A percentile compares a stretch with the other conserved stretches of the same genome.
Evolutionary conservation across 1,140 invertebrate genomes (phyloP).

Genomic region (Limonius californicus): DNA sequence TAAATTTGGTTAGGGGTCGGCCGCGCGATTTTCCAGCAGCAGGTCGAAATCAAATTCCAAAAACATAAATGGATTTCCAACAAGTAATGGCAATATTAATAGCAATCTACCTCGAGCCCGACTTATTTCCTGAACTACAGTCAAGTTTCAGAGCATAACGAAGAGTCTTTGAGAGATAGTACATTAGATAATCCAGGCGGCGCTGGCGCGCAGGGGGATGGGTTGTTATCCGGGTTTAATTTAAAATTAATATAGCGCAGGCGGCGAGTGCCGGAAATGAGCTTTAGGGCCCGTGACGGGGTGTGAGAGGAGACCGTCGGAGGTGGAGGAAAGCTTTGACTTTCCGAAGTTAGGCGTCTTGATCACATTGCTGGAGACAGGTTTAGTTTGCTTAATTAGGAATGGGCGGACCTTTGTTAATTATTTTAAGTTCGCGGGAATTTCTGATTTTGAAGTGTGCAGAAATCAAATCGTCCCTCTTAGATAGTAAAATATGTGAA

Average conservation of each 20-base stretch:
- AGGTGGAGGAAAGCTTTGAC: conserved; percentile 9
- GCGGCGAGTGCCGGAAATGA: conserved; percentile 56
- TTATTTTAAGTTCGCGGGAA: no score
- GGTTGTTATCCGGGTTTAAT: conserved; percentile 56
- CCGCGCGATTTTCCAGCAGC: background rate
- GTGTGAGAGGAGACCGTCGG: background rate
- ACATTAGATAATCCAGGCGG: conserved; percentile 52
- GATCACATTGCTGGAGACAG: background rate
- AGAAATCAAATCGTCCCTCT: no score
- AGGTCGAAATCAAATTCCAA: conserved; percentile 18
- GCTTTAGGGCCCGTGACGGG: conserved; percentile 34
- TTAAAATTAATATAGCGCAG: conserved; percentile 61
- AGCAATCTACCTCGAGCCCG: conserved; percentile 45
- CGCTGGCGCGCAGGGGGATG: conserved; percentile 28
- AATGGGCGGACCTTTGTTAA: background rate
- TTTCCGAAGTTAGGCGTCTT: background rate
- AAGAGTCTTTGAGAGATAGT: conserved; percentile 37
- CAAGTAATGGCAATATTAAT: conserved; percentile 41
- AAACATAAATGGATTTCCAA: conserved; percentile 26
- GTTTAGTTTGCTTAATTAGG: background rate
- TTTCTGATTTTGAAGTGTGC: no score
- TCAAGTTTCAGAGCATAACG: conserved; percentile 24
- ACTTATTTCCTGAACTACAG: conserved; percentile 41
- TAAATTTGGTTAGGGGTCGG: no score
- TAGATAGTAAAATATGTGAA: no score